phyloP scores from a whole-genome alignment of 2,888 invertebrate genomes.

The Lepidonotus clava region DNA sequence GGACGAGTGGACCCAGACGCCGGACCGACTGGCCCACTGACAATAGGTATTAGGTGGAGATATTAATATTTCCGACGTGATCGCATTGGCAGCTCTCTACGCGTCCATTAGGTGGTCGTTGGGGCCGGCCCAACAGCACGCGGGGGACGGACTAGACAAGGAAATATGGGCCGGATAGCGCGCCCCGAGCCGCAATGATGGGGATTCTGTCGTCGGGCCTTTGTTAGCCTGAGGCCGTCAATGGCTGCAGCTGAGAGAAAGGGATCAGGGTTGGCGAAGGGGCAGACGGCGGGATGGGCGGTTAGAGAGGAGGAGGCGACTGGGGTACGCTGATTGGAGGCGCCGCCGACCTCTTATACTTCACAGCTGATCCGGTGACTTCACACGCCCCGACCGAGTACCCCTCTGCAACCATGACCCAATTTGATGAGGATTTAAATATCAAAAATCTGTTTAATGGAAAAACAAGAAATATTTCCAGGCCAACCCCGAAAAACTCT shows the following conservation, averaged over 20 bases:
- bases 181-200: not conserved
- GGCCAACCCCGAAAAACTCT: no score
- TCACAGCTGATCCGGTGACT: no score
- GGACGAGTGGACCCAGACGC: not conserved
- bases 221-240: not conserved
- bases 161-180: constrained; percentile 7
- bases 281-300: not conserved
- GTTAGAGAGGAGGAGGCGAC: not conserved
- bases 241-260: no score
- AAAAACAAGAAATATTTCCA: no score
- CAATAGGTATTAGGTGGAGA: constrained; percentile 43
- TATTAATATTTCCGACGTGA: constrained; percentile 45
- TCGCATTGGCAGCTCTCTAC: constrained; percentile 8
- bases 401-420: no score
- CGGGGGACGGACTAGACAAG: constrained; percentile 30
- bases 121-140: not conserved
- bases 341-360: no score
- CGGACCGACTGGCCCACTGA: not conserved
- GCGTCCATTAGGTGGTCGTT: not conserved
- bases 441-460: no score
- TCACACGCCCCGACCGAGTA: no score
- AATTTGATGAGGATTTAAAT: no score
- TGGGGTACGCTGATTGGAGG: no score
- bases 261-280: not conserved
- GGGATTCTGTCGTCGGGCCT: not conserved